Evolutionary conservation across 2,113 vertebrate species (phyloP), one percentile per base, ranked within the genome.

Genomic region (Mus pahari): DNA sequence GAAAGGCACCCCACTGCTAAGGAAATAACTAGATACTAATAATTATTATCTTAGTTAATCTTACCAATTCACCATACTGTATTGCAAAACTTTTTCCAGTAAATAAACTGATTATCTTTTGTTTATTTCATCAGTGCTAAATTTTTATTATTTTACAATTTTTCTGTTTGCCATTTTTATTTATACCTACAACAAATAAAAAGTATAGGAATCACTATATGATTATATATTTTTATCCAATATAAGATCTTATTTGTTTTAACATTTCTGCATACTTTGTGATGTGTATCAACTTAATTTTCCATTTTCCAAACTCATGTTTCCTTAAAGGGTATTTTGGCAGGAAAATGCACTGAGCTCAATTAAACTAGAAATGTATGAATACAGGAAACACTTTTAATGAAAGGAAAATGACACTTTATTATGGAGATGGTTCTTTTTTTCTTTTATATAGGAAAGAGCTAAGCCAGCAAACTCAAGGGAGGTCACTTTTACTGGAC

Each of bases 71-170:
- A 98, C 97, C 98, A 98, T 98, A 97, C 97, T 98, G 98, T 98
- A 98, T 98, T 98, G 96, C 97, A 97, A 98, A 98, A 98, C 94
- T 97, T 92, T 98, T 98, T 89, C 98, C 98, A 98, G 98, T 98
- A 98, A 99, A 98, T 99, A 98, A 98, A 99, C 97, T 97, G 98
- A 98, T 97, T 97, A 96, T 98, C 98, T 97, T 98, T 98, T 98
- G 98, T 98, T 98, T 98, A 97, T 98, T 98, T 98, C 98, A 97
- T 94, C 90, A 66, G 22, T 97, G 96, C 79, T 97, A 97, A 95
- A 75, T 98, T 79, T 97, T 97, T 97, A 4, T 92, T 83, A 84
- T 36, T 81, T 86, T 91, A 96, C 68, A 33, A 48, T 45, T 48
- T 77, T 78, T 89, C 53, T 82, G 33, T 91, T 42, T 89, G 33